Conservation (phyloP, 2,797 vertebrate genomes). For the Girardinus metallicus region DNA sequence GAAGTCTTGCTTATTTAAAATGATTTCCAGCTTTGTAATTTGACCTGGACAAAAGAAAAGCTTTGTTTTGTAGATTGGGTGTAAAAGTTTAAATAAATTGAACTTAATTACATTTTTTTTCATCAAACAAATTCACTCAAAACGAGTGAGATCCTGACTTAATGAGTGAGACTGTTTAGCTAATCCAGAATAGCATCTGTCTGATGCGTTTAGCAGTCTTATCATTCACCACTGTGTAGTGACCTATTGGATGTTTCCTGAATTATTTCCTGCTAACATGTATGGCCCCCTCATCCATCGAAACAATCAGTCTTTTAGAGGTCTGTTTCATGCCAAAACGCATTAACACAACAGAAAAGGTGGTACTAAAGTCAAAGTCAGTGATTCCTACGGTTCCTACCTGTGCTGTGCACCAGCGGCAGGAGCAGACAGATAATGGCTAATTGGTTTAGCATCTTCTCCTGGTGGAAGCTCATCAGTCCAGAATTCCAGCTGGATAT, state of each 20-base stretch:
- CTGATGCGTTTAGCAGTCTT: not conserved
- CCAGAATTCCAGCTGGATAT: not conserved
- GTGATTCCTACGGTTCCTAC: conserved; percentile 57
- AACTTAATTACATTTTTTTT: not conserved
- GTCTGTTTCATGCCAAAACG: not conserved
- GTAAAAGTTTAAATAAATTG: not conserved
- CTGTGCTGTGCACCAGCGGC: conserved; percentile 45
- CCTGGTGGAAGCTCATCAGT: conserved; percentile 7
- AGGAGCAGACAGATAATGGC: conserved; percentile 50
- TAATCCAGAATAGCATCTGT: not conserved
- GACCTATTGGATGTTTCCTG: not conserved
- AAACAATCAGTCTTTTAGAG: not conserved
- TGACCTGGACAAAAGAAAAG: conserved; percentile 32
- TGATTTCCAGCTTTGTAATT: conserved; percentile 66
- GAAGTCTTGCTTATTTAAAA: conserved; percentile 56
- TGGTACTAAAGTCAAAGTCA: not conserved
- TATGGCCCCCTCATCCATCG: not conserved
- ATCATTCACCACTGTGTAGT: not conserved
- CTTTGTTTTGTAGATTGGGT: not conserved
- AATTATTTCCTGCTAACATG: conserved; percentile 12
- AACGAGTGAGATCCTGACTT: not conserved
- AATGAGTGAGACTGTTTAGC: not conserved
- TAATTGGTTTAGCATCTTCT: conserved; percentile 48
- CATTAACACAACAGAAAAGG: not conserved
- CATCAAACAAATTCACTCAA: not conserved